These are phyloP conservation scores for Scaptodrosophila latifasciaeformis DNA, from an alignment of 2,888 invertebrate genomes.

Conservation along the genomic window DNA sequence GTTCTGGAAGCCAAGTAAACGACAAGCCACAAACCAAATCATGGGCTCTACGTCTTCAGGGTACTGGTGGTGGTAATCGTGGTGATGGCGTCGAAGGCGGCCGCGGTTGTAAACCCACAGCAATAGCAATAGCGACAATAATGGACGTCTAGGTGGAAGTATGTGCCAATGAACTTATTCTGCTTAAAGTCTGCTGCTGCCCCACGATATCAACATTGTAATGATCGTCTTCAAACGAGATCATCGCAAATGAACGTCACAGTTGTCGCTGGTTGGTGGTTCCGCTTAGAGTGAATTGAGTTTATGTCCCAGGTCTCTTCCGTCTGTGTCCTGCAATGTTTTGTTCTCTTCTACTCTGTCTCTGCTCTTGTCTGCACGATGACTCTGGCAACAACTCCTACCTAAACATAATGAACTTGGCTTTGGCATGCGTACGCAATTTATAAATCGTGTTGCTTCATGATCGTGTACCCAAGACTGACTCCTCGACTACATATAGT, in stretches of 20 bases:
- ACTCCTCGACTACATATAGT: constrained; percentile 2
- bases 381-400: constrained; percentile 31
- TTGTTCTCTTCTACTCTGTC: constrained; percentile 14
- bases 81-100: constrained; percentile 33
- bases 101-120: constrained; percentile 22
- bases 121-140: constrained; percentile 32
- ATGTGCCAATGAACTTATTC: constrained; percentile 67
- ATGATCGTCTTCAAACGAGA: constrained; percentile 39
- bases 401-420: constrained; percentile 63
- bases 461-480: constrained; percentile 17
- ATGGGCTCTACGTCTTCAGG: constrained; percentile 17
- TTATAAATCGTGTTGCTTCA: constrained; percentile 60
- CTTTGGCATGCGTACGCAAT: constrained; percentile 60
- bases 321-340: constrained; percentile 11
- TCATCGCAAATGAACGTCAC: constrained; percentile 4
- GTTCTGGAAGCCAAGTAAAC: constrained; percentile 57
- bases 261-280: constrained; percentile 16
- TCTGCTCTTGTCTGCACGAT: constrained; percentile 4
- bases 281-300: neutral
- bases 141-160: constrained; percentile 63
- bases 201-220: constrained; percentile 55
- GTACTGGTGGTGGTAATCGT: constrained; percentile 10
- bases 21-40: constrained; percentile 14
- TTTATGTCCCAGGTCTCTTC: neutral
- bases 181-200: constrained; percentile 30